Evolutionary conservation across 1,140 invertebrate genomes (phyloP), one percentile per base, ranked within the genome.

Genomic region (Oppia nitens): DNA sequence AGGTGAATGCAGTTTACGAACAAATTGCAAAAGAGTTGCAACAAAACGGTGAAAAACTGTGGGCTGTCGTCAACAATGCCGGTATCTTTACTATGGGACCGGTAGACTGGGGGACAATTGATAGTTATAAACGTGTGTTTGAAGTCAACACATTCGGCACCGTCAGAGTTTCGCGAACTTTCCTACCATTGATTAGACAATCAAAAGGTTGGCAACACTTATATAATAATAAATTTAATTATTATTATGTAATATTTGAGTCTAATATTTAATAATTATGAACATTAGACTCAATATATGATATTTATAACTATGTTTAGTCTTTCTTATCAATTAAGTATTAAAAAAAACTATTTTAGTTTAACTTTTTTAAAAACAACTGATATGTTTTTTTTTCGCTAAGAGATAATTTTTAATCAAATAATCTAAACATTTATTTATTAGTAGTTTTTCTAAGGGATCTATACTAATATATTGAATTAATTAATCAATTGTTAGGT

Each of bases 71-170:
- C 14, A 71, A 71, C 50, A 70, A 70, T 64, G 74, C 75, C 20
- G 74, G 74, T 1, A 70, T 76, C 20, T 67, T 66, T 32, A 64
- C 66, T 17, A 66, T 67, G 53, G 73, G 72, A 6, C 69, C 70
- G 32, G 62, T 73, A 25, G 75, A 74, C 23, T 62, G 60, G 60
- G 60, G 59, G 14, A n/a, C 24, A 2, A 29, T 49, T 20, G 45
- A 64, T 27, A 53, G 51, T n/a, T 60, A 55, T 48, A 21, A 59
- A 23, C 23, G 26, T 17, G 14, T 60, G 2, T 55, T 65, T n/a
- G 56, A 65, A 12, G 63, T 65, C 17, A 65, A 65, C 49, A 49
- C 50, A 14, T 51, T 65, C 17, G 64, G 60, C 4, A 29, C 55
- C 21, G 54, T 65, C 11, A 50, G 57, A 20, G 53, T 64, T 0